Base-by-base conservation (phyloP, 2,113 vertebrate genomes). In the Chrysemys picta region DNA sequence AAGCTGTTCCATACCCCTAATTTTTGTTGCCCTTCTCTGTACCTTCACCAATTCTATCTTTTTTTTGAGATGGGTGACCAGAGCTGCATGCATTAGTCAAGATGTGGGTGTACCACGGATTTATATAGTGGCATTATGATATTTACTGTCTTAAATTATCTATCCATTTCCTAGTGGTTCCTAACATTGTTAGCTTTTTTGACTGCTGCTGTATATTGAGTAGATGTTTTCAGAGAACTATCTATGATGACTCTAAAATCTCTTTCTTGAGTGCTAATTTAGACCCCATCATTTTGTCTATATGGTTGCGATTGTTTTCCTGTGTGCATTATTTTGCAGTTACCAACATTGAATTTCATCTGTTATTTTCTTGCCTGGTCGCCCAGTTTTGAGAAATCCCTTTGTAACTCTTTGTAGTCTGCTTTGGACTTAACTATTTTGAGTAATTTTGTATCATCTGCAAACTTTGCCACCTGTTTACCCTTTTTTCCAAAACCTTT, bases 71-170 rank as follows among this genome's bases (percentile, higher is more conserved):
- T n/a, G 25, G 62, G 75, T 56, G n/a, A 62, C 6, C 0, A 10
- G 78, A 54, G 6, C 72, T 56, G 82, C 49, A 29, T 42, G 19
- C 27, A 54, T 35, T 29, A 5, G 7, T 17, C 54, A 49, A 75
- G 49, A 75, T 12, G 4, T 3, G 2, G 38, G 11, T 14, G 1
- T 22, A 5, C 8, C 42, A 4, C 25, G 24, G n/a, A 25, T 72
- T 47, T 9, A 1, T 0, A 0, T 56, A 8, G 47, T 0, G 42
- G 12, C 0, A 1, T 0, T 0, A 8, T 12, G 35, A 16, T 1
- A 2, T 69, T 80, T 54, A 12, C 42, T n/a, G 59, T 35, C 31
- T 65, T 65, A 8, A 42, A 42, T 35, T 65, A 35, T 35, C 13
- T 62, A 65, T 47, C 82, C 62, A 82, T 52, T n/a, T 4, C 3